Evolutionary conservation across 2,888 invertebrate genomes (phyloP), one percentile per base, ranked within the genome.

Genomic region (Fissipunctia ypsillon): DNA sequence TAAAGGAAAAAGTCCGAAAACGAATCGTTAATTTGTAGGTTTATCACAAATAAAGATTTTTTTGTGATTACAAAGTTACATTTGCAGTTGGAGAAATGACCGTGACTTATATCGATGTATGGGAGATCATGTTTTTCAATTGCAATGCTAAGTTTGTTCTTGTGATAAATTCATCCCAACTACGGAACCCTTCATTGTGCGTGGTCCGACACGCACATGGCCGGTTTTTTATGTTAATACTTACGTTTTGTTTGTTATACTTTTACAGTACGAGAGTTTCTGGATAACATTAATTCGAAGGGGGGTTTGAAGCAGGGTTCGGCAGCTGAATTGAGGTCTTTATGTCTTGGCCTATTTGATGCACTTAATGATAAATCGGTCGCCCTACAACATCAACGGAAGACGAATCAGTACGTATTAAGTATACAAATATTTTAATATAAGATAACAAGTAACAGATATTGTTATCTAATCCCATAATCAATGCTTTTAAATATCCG

Each of bases 331-430:
- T 94, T 98, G 59, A 98, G 98, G 88, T 97, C 98, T 2, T 93
- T 99, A 28, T 98, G 98, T 84, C 95, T 97, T 68, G 98, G 98
- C 10, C 94, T 99, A 54, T 96, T 99, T 87, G 99, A 99, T 91
- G 97, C 98, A 63, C 95, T 99, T 52, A 98, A 98, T 93, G 99
- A 99, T 90, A 99, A 99, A 94, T 98, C 98, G 65, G 96, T 98
- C 75, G 98, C 98, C 1, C 93, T 99, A 43, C 97, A 97, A 80
- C 99, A 99, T 94, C 98, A 98, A 88, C 97, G 98, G 88, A 98
- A 98, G 94, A 98, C 98, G 9, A 99, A 99, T 93, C 98, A 97
- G 98, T 98, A 96, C 90, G 94, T 90, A 67, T 28, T 43, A n/a
- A n/a, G n/a, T n/a, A 25, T 14, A 48, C 6, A 61, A 38, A 45